Evolutionary conservation across 2,797 vertebrate genomes (phyloP), one percentile per base, ranked within the genome.

Genomic region (Helicolenus hilgendorfi): DNA sequence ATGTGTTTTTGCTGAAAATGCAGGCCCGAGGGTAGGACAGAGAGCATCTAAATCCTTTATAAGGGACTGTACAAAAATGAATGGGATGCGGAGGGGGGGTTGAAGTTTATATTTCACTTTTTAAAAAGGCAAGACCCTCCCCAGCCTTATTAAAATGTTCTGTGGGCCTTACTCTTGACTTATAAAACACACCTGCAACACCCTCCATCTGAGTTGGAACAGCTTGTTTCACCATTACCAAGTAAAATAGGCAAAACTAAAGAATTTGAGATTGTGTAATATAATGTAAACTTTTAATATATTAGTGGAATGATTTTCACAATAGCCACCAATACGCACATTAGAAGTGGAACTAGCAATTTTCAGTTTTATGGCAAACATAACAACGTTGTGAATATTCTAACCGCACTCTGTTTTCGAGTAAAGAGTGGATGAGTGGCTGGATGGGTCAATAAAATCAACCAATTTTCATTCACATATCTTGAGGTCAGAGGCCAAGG

Each of bases 1-100:
- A 71, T 64, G 72, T 65, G 63, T 68, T 87, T 78, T 29, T 76
- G 49, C 67, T 38, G 58, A 82, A 79, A 71, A 63, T 33, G 3
- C 67, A 77, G 62, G 11, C 22, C 22, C 26, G 22, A 56, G 33
- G 56, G 56, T 35, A 64, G 38, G 31, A 11, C 55, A 29, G 58
- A 13, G 55, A 68, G 62, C 14, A 7, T 24, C 36, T 31, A 14
- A 60, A 78, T 31, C 31, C 5, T 41, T 49, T 20, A 18, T 18
- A 67, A 62, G 55, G 70, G 24, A 38, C 53, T 60, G 67, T 24
- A 35, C 1, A 3, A 22, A 22, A 72, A 64, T 20, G 2, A 26
- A 18, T 55, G 53, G 53, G 53, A 11, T 55, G 20, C 0, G 53
- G n/a, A 55, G 53, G 7, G 9, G 9, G 2, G 4, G n/a, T 22